A percentile compares a stretch with the other conserved stretches of the same genome.
These are phyloP conservation scores for Oscarella lobularis DNA, from an alignment of 37 sponge, comb jelly and placozoan species.

Conservation along the genomic window DNA sequence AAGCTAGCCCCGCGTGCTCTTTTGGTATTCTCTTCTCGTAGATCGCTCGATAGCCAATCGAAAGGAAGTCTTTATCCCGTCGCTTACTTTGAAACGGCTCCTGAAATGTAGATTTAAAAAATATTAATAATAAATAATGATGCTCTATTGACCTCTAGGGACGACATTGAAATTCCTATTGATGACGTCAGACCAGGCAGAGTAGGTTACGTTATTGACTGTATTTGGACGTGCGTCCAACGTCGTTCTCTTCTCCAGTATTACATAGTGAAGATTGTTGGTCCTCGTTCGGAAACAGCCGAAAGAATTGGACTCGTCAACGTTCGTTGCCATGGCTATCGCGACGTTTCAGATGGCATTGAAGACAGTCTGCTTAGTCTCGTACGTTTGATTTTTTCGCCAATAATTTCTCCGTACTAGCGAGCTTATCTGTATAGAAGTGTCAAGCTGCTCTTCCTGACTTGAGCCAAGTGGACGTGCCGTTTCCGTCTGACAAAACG, in stretches of 20 bases:
- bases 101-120: not conserved
- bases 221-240: not conserved
- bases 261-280: not conserved
- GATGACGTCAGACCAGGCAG: conserved; percentile 6
- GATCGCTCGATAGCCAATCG: no score
- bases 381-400: not conserved
- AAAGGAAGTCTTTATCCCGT: not conserved
- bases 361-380: not conserved
- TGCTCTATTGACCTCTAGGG: no score
- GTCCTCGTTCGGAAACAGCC: not conserved
- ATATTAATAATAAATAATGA: no score
- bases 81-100: not conserved
- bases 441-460: not conserved
- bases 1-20: no score
- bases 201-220: not conserved
- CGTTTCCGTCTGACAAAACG: not conserved
- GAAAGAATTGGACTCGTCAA: not conserved
- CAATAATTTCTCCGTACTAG: not conserved
- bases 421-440: not conserved
- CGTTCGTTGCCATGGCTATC: not conserved
- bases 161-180: not conserved
- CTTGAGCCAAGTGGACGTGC: not conserved
- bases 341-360: not conserved
- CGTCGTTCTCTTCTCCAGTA: not conserved
- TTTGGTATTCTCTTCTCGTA: no score